Evolutionary conservation across 2,797 vertebrate species (phyloP).

Genomic region (Mormyrus hasselquistii): DNA sequence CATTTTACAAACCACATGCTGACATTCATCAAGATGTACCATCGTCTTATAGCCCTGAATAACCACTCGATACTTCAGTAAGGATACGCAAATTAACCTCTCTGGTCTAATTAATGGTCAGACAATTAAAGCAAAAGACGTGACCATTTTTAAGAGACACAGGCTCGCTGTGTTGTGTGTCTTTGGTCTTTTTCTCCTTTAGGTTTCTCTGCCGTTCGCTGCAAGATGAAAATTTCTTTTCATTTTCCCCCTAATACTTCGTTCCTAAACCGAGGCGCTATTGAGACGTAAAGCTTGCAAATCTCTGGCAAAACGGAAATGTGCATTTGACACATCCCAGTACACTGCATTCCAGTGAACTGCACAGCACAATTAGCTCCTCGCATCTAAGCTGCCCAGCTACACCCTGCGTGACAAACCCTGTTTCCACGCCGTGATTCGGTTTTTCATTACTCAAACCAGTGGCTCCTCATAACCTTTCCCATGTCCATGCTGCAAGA

Average conservation of each 20-base stretch:
- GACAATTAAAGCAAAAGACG: not conserved
- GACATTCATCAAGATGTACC: not conserved
- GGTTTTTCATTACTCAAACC: not conserved
- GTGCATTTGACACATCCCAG: not conserved
- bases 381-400: not conserved
- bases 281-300: not conserved
- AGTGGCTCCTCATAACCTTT: not conserved
- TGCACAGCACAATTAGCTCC: not conserved
- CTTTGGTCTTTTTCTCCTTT: not conserved
- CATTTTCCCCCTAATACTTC: not conserved
- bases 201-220: not conserved
- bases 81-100: not conserved
- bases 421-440: not conserved
- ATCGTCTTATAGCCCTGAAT: not conserved
- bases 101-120: not conserved
- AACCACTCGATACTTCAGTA: not conserved
- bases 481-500: not conserved
- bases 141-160: not conserved
- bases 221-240: not conserved
- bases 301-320: not conserved
- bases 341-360: not conserved
- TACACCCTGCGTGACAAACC: not conserved
- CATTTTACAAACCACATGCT: not conserved
- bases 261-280: not conserved
- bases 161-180: not conserved